These are phyloP conservation scores for Lipophrys pholis DNA, from an alignment of 2,113 vertebrate genomes.

Conservation along the genomic window DNA sequence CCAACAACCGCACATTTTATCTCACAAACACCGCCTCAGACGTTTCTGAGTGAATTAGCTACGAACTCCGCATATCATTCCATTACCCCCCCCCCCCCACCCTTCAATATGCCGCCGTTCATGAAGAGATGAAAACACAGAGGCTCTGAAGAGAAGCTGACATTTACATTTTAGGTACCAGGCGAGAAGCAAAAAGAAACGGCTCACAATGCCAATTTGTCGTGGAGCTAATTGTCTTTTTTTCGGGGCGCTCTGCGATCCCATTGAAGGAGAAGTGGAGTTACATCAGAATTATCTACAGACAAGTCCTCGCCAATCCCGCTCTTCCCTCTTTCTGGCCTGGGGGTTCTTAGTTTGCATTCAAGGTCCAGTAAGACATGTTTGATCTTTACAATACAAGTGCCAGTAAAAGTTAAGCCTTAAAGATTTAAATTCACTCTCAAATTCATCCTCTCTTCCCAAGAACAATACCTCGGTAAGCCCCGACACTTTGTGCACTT, in stretches of 20 bases:
- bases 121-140: constrained; percentile 8
- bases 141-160: constrained; percentile 14
- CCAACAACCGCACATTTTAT: constrained; percentile 21
- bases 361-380: constrained; percentile 72
- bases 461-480: constrained; percentile 77
- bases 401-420: constrained; percentile 74
- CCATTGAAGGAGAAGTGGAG: constrained; percentile 31
- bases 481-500: constrained; percentile 81
- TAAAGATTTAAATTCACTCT: constrained; percentile 78
- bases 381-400: constrained; percentile 79
- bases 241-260: constrained; percentile 32
- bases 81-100: constrained; percentile 1
- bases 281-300: constrained; percentile 65
- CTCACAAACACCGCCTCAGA: constrained; percentile 15
- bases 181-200: constrained; percentile 19
- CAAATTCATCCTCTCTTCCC: constrained; percentile 73
- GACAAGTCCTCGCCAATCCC: constrained; percentile 43
- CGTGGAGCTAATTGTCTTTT: constrained; percentile 43
- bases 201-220: constrained; percentile 31
- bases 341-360: constrained; percentile 68
- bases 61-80: constrained; percentile 21
- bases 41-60: constrained; percentile 32
- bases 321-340: constrained; percentile 42
- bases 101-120: constrained; percentile 19
- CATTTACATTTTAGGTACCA: constrained; percentile 31